Base-by-base conservation (phyloP, 2,797 vertebrate genomes). In the Pseudochaenichthys georgianus region DNA sequence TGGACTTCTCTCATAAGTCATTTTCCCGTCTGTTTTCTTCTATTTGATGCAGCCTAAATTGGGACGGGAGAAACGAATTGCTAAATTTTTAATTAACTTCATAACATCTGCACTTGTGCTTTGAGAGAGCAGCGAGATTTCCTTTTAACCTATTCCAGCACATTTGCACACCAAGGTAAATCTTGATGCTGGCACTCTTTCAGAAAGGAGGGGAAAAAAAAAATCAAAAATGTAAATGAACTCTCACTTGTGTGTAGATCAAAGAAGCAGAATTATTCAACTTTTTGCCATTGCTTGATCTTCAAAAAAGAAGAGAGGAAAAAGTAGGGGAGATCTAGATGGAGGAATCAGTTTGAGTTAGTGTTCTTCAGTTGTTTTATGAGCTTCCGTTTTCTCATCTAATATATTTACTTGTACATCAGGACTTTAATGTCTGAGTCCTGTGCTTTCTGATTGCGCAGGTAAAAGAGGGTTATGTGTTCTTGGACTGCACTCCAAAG, bases 161-260 rank as follows among this genome's bases (percentile, higher is more conserved):
- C 94, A 95, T 96, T 96, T 95, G 94, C 95, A 95, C 93, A 95
- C 95, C 94, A 96, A 96, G 95, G 96, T 95, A 95, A 95, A 94
- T 94, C 94, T 95, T 94, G 93, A 93, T 92, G 91, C 93, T 95
- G 95, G 94, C 95, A 95, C 94, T 95, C 94, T 94, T 93, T 95
- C 95, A 95, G 95, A 95, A 95, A 95, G 90, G 92, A 95, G 93
- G 88, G n/a, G 66, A 74, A 95, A 93, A 94, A 93, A 94, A 95
- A 95, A 96, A 96, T 96, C 95, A 95, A 95, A 96, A 95, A 96
- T 96, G 95, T 94, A 96, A 96, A 95, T 95, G 92, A 95, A 96
- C 92, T 92, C 91, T 89, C 94, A 94, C 94, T 95, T 94, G 93
- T 92, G 94, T 92, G 89, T 71, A 96, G 95, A 96, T 96, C 96